Conservation (phyloP, 2,888 invertebrate genomes). For the Ormyrus labotus region DNA sequence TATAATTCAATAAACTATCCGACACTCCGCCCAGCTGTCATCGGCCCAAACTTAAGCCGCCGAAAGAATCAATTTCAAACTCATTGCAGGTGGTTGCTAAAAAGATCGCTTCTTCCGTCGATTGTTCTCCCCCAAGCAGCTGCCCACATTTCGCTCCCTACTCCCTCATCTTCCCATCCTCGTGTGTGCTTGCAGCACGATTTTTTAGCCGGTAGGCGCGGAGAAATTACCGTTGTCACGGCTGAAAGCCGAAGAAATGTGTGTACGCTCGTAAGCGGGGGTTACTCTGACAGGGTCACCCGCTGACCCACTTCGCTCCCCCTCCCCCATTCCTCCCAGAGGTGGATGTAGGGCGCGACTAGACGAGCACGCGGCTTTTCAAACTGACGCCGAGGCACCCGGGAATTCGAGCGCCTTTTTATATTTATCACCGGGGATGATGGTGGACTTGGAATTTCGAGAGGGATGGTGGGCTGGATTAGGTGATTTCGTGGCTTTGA, state of each 20-base stretch:
- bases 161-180: not conserved
- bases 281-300: slow-evolving; percentile 65
- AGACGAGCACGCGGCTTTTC: slow-evolving; percentile 37
- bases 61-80: too few relatives aligned
- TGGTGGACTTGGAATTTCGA: too few relatives aligned
- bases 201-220: slow-evolving; percentile 19
- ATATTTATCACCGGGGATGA: too few relatives aligned
- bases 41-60: too few relatives aligned
- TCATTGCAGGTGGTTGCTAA: too few relatives aligned
- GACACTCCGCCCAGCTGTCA: too few relatives aligned
- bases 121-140: too few relatives aligned
- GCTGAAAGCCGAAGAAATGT: slow-evolving; percentile 2
- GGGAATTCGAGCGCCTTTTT: too few relatives aligned
- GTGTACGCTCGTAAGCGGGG: not conserved
- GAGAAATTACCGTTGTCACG: slow-evolving; percentile 39
- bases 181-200: not conserved
- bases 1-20: too few relatives aligned
- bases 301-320: slow-evolving; percentile 69
- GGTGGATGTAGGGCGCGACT: slow-evolving; percentile 53
- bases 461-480: too few relatives aligned
- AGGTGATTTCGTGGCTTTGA: too few relatives aligned
- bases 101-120: too few relatives aligned
- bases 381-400: not conserved
- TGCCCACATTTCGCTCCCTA: not conserved
- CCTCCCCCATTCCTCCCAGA: not conserved